Conservation (phyloP, 2,113 vertebrate species). For the Leiothrix lutea region DNA sequence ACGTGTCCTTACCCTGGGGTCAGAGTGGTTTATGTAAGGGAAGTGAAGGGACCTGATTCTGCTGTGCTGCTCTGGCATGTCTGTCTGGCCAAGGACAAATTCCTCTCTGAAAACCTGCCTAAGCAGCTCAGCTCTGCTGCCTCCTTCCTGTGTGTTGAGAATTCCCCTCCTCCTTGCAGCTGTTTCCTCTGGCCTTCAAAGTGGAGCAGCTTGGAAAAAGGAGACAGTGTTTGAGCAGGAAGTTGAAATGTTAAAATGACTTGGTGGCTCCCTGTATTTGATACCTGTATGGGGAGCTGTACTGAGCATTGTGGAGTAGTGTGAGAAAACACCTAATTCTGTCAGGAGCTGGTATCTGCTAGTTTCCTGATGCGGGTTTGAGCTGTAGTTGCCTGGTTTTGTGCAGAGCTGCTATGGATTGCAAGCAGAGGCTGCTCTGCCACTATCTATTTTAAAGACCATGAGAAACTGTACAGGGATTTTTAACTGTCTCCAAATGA, state of each 20-base stretch:
- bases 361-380: not conserved
- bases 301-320: not conserved
- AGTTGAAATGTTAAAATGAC: not conserved
- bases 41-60: constrained; percentile 18
- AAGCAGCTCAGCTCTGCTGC: constrained; percentile 56
- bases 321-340: not conserved
- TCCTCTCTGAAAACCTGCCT: constrained; percentile 63
- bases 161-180: not conserved
- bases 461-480: not conserved
- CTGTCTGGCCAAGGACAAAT: constrained; percentile 62
- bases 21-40: constrained; percentile 22
- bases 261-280: not conserved
- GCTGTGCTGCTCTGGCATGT: constrained; percentile 28
- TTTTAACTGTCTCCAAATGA: not conserved
- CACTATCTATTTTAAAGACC: not conserved
- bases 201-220: not conserved
- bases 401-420: not conserved
- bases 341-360: not conserved
- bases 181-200: constrained; percentile 36
- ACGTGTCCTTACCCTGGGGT: constrained; percentile 38
- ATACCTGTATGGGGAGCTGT: not conserved
- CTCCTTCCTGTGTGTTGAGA: constrained; percentile 42
- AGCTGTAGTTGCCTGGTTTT: not conserved
- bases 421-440: not conserved
- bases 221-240: not conserved